Evolutionary conservation across 2,113 vertebrate species (phyloP), one percentile per base, ranked within the genome.

Genomic region (Origma solitaria): DNA sequence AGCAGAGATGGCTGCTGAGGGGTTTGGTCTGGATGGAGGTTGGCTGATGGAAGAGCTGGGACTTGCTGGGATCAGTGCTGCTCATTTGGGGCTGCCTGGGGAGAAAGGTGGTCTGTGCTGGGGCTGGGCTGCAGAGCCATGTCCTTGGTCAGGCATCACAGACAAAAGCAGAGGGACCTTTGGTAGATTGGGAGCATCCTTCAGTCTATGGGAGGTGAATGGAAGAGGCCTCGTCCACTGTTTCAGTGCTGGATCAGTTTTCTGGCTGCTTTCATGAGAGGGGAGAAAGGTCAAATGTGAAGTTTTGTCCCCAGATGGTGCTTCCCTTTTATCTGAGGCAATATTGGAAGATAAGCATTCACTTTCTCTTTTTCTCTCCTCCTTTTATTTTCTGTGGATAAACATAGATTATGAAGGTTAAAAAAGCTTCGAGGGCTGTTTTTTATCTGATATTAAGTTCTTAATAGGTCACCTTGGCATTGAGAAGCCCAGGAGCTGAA

Each of bases 261-360:
- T 54, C 65, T 75, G 60, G 13, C 49, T 50, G 60, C 53, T 84
- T 90, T 24, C 61, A 61, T 76, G 49, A 71, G 62, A 88, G 56
- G 72, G 90, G 84, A 81, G 77, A 96, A 93, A 97, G 97, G 97
- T 96, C 71, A 97, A 94, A 92, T 82, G 87, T 82, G 82, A 77
- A 88, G 40, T 77, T 76, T 89, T 96, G 95, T 97, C 97, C 96
- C 95, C 73, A 84, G 97, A 97, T 89, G 97, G 95, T 95, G 89
- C 93, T 98, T 97, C 78, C 94, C 91, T 98, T 98, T 98, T 96
- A 97, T 96, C 88, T 94, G 71, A 95, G 64, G 83, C 76, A 96
- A 92, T 95, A 93, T 58, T 95, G 76, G 90, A 90, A 92, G 95
- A 97, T 94, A 96, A 97, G 87, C 77, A 82, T 80, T 95, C 3